Percentiles rank a stretch among this genome's conserved stretches.
These are phyloP conservation scores for Condylura cristata DNA, from an alignment of 2,113 vertebrate species.

Conservation along the genomic window DNA sequence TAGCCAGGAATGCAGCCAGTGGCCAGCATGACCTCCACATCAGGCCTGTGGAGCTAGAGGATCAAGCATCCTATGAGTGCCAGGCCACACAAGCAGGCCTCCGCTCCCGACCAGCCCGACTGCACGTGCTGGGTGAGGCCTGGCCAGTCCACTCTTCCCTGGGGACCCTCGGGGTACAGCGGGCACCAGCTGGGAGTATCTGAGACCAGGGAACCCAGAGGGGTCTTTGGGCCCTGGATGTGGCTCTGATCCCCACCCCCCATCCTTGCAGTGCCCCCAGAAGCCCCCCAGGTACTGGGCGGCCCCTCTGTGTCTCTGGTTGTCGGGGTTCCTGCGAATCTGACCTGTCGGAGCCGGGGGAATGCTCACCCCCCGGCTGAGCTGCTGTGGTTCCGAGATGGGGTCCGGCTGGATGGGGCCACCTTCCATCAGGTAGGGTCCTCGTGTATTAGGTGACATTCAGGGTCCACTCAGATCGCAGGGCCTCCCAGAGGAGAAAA, in stretches of 20 bases:
- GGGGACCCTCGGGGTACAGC: neutral
- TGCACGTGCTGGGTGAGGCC: slow-evolving; percentile 91
- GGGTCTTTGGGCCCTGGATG: neutral
- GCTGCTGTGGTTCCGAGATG: slow-evolving; percentile 93
- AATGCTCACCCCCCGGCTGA: slow-evolving; percentile 92
- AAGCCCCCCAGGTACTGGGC: slow-evolving; percentile 90
- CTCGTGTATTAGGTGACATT: neutral
- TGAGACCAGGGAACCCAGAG: neutral
- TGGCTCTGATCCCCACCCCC: slow-evolving; percentile 25
- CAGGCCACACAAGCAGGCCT: slow-evolving; percentile 94
- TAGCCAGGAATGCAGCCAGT: slow-evolving; percentile 89
- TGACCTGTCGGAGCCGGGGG: slow-evolving; percentile 89
- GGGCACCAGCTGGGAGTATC: neutral
- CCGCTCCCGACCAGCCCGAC: slow-evolving; percentile 91
- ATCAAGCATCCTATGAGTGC: slow-evolving; percentile 94
- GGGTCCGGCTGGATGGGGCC: slow-evolving; percentile 88
- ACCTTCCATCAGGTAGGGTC: slow-evolving; percentile 90
- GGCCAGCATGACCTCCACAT: slow-evolving; percentile 94
- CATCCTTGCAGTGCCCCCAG: slow-evolving; percentile 88
- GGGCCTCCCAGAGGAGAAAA: slow-evolving; percentile 54
- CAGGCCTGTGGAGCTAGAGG: slow-evolving; percentile 89
- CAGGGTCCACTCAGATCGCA: neutral
- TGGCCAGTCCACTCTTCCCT: neutral
- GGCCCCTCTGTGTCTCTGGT: slow-evolving; percentile 91
- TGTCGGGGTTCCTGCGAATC: slow-evolving; percentile 90